Evolutionary conservation across 2,113 vertebrate species (phyloP), one percentile per base, ranked within the genome.

Genomic region (Thalassarche chlororhynchos): DNA sequence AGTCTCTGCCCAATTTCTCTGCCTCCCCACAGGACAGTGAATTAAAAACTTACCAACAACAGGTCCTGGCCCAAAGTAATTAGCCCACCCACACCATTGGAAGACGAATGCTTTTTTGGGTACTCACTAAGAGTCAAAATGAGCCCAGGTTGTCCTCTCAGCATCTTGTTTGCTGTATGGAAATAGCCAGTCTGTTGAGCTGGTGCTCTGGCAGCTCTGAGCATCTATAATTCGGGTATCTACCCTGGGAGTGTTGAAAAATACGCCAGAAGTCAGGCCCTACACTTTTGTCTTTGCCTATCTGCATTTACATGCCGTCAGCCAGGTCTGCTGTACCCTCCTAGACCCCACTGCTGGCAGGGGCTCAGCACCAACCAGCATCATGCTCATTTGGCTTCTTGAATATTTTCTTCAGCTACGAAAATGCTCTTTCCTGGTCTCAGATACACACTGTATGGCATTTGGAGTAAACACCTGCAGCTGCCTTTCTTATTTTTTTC

Each of bases 391-490:
- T 75, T 89, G 34, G 24, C 14, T 89, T 76, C 79, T 52, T 61
- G 5, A 92, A 9, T 54, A 82, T 69, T 82, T 90, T 91, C 44
- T 64, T 89, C 74, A 89, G 28, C 44, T 84, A 52, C 2, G 6
- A 55, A 89, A 91, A 58, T 18, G 9, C 10, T 58, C 49, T 79
- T 87, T 87, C 54, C 40, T 80, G 17, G 20, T 58, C 58, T 66
- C 65, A 87, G 18, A 90, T 14, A 61, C 42, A 46, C 21, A 15
- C 17, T 84, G 32, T 38, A 34, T 15, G 15, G 21, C 78, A 96
- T 95, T 95, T 87, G 70, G 70, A 91, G 23, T 80, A 90, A 97
- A 91, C 55, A 91, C 38, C 81, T 94, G 89, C 91, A 93, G 78
- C 32, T 95, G 95, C 12, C 84, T 96, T 76, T 91, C 81, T 65